Evolutionary conservation across 2,888 invertebrate genomes (phyloP).

Genomic region (Entomobrya proxima): DNA sequence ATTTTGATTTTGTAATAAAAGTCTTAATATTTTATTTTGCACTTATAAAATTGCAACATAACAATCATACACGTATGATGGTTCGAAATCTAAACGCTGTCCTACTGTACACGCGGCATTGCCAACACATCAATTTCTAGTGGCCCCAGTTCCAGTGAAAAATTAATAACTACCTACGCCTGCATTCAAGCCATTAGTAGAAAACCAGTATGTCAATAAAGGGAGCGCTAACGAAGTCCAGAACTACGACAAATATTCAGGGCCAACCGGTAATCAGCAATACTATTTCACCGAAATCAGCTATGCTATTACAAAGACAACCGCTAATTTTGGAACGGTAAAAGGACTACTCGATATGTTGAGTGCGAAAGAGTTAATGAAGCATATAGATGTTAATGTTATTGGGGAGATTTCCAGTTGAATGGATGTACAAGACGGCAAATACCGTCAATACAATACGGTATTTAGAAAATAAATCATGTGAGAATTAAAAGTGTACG

Average conservation of each 20-base stretch:
- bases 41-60: too few species aligned
- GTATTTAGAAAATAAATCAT: neutral
- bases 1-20: too few species aligned
- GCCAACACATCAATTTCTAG: slow-evolving; percentile 1
- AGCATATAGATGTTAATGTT: neutral
- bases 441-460: too few species aligned
- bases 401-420: neutral
- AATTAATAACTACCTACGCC: neutral
- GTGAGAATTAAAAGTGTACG: too few species aligned
- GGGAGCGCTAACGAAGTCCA: too few species aligned
- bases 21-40: too few species aligned
- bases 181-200: neutral
- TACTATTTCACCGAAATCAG: neutral
- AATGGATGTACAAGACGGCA: neutral
- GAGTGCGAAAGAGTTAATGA: neutral
- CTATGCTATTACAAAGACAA: neutral
- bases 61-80: too few species aligned
- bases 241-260: neutral
- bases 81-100: too few species aligned
- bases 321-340: neutral
- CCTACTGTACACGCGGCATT: neutral
- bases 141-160: neutral
- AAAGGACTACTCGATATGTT: neutral
- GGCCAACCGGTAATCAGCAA: neutral
- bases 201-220: neutral